Percentiles rank a stretch among this genome's conserved stretches.
Conservation (phyloP, 2,113 vertebrate species). For the Brachionichthys hirsutus region DNA sequence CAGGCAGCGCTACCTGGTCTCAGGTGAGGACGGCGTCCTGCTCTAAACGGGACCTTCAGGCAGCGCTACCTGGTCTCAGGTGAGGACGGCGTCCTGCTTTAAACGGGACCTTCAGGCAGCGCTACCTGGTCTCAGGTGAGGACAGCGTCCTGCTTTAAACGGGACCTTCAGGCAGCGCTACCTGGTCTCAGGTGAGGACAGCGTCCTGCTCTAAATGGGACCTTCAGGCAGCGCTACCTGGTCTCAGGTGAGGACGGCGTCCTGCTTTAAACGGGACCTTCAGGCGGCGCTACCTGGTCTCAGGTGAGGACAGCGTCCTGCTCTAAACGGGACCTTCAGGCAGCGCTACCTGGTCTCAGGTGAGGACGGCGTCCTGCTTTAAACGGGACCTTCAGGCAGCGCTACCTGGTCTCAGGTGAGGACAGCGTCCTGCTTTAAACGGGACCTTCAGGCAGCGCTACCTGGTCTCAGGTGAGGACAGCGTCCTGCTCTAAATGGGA, state of each 20-base stretch:
- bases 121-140: slow-evolving; percentile 86
- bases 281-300: slow-evolving; percentile 83
- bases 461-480: slow-evolving; percentile 81
- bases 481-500: slow-evolving; percentile 63
- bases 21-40: slow-evolving; percentile 69
- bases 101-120: slow-evolving; percentile 84
- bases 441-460: slow-evolving; percentile 85
- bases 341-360: slow-evolving; percentile 88
- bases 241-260: slow-evolving; percentile 75
- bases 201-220: slow-evolving; percentile 63
- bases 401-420: slow-evolving; percentile 86
- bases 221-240: slow-evolving; percentile 86
- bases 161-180: slow-evolving; percentile 85
- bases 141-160: slow-evolving; percentile 38
- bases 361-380: slow-evolving; percentile 33
- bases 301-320: slow-evolving; percentile 69
- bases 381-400: slow-evolving; percentile 84
- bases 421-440: slow-evolving; percentile 38
- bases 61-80: slow-evolving; percentile 88
- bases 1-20: slow-evolving; percentile 83
- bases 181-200: slow-evolving; percentile 81
- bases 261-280: slow-evolving; percentile 78
- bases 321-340: slow-evolving; percentile 78
- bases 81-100: slow-evolving; percentile 33
- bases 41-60: slow-evolving; percentile 78